Evolutionary conservation across 2,888 invertebrate species (phyloP).

Genomic region (Drosophila melanosoma): DNA sequence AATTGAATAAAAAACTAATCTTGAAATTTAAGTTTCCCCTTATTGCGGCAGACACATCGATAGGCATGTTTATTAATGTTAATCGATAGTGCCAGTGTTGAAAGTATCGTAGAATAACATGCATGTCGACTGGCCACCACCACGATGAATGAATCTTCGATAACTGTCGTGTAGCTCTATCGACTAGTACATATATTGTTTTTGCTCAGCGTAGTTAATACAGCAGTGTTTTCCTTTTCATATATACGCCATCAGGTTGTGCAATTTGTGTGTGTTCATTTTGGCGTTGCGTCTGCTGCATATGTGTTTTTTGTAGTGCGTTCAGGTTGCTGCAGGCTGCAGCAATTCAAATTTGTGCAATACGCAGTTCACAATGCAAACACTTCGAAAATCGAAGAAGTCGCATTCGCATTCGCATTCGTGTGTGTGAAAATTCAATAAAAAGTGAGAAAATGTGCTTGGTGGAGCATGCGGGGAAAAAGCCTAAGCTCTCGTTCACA

Average conservation of each 20-base stretch:
- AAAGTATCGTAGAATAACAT: background rate
- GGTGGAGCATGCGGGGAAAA: conserved; percentile 73
- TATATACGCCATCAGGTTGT: conserved; percentile 58
- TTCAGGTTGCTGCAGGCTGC: conserved; percentile 21
- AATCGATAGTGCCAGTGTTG: conserved; percentile 24
- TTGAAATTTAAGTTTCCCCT: background rate
- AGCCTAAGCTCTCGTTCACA: conserved; percentile 52
- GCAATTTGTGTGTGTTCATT: conserved; percentile 55
- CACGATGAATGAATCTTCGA: conserved; percentile 7
- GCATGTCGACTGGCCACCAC: conserved; percentile 35
- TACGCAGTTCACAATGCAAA: conserved; percentile 55
- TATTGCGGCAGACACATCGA: background rate
- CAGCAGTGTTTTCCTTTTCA: conserved; percentile 56
- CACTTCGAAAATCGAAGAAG: conserved; percentile 66
- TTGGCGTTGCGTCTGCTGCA: conserved; percentile 18
- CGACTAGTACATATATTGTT: conserved; percentile 66
- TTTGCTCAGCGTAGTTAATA: conserved; percentile 58
- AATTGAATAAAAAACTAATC: background rate
- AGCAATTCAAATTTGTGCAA: conserved; percentile 40
- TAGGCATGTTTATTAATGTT: background rate
- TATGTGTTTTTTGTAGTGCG: conserved; percentile 29
- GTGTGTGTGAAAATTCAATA: conserved; percentile 74
- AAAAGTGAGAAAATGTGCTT: conserved; percentile 74
- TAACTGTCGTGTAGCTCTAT: conserved; percentile 32
- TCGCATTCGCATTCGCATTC: conserved; percentile 43